These are phyloP conservation scores for Saimiri boliviensis DNA, from an alignment of 2,113 vertebrate species.

Conservation along the genomic window DNA sequence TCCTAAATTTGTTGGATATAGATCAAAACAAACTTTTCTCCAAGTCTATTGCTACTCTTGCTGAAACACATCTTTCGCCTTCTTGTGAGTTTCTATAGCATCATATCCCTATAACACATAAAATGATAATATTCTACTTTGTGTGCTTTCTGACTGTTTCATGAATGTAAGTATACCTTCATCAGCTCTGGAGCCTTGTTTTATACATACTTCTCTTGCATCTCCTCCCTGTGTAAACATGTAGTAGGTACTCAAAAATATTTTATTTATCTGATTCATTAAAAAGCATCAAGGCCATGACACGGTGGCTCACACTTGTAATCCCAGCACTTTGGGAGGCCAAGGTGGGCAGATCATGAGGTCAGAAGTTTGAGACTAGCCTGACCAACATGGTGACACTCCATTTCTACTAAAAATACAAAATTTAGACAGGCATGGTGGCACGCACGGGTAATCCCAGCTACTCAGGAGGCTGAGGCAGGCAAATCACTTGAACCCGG, in stretches of 20 bases:
- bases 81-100: neutral
- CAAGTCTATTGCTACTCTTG: neutral
- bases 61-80: neutral
- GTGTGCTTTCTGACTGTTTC: neutral
- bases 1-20: neutral
- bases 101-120: neutral
- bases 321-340: no score
- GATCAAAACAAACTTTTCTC: constrained; percentile 15
- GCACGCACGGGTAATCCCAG: no score
- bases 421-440: no score
- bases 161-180: neutral
- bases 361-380: no score
- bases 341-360: no score
- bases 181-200: neutral
- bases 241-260: neutral
- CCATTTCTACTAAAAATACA: no score
- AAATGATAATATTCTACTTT: neutral
- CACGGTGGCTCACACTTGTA: no score
- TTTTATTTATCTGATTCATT: neutral
- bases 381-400: no score
- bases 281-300: neutral
- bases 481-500: no score
- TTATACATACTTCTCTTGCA: neutral
- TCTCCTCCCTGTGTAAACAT: neutral
- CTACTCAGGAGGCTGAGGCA: no score